Base-by-base conservation (phyloP, 2,797 vertebrate species). In the Netta rufina region DNA sequence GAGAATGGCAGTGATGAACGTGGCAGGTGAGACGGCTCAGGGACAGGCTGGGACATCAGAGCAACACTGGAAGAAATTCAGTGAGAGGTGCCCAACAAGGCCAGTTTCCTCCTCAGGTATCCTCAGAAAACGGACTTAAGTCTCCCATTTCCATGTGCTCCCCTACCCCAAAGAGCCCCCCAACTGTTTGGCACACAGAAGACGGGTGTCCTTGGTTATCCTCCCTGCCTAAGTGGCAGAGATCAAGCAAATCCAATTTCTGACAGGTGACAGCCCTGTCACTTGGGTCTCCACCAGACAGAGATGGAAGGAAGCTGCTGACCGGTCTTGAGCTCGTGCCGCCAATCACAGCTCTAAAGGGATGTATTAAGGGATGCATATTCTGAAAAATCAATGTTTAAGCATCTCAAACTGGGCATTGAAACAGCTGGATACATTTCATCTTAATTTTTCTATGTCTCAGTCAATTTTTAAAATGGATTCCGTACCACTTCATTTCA, bases 401-500 rank as follows among this genome's bases (percentile, higher is more conserved):
- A 90, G 78, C 67, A 69, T 87, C 81, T 92, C 75, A 85, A 36
- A 80, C 32, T 22, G 47, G 88, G 86, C 49, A 17, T 82, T 85
- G 30, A 33, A 93, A 74, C 84, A 92, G 92, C 62, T 96, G 91
- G 92, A 95, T 82, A 90, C 71, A 77, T 92, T 94, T 87, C 51
- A 83, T 39, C 58, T 72, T 85, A 45, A 79, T 93, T 94, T 62
- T 91, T 65, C 49, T 85, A 21, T 22, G 49, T 85, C 95, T 84
- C 70, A 36, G 82, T 84, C 90, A 87, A 62, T 92, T 91, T 85
- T 90, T 66, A 8, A 84, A 89, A 87, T 65, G 70, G 82, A 85
- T 89, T 92, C 76, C 49, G 85, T 75, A 72, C 41, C 92, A 89
- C 91, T 95, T 94, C 82, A 74, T 89, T 94, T 94, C 84, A 84